phyloP scores from a whole-genome alignment of 2,113 vertebrate genomes.

The Falco punctatus region DNA sequence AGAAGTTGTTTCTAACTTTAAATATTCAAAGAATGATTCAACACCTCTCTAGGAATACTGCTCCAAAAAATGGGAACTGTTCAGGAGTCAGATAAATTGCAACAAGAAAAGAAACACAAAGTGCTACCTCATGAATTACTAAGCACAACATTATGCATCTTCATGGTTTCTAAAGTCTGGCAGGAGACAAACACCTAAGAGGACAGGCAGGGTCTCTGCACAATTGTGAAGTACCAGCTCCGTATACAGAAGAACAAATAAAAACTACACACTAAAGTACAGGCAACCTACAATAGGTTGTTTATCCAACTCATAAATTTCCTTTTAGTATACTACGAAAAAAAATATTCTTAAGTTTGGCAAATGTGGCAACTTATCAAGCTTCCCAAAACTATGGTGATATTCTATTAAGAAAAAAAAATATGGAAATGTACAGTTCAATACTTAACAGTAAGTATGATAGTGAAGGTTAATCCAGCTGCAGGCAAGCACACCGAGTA shows the following conservation, averaged over 20 bases:
- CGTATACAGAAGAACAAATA: not conserved
- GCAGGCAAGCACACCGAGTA: not conserved
- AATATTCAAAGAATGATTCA: not conserved
- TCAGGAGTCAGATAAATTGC: not conserved
- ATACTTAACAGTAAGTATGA: not conserved
- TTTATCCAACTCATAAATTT: not conserved
- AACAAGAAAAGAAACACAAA: not conserved
- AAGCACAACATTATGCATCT: fast-evolving
- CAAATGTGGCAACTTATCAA: not conserved
- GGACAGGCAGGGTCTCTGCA: not conserved
- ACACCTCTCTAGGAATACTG: not conserved
- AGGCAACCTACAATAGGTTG: not conserved
- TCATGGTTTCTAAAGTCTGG: not conserved
- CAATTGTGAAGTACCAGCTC: not conserved
- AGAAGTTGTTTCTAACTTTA: not conserved
- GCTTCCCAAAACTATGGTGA: not conserved
- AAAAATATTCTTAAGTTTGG: not conserved
- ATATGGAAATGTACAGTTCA: not conserved
- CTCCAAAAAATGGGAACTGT: not conserved
- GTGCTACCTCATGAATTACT: not conserved
- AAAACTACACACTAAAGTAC: not conserved
- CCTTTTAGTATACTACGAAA: not conserved
- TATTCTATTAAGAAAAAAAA: not conserved
- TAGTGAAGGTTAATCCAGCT: not conserved
- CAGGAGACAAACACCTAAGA: not conserved